Conservation (phyloP, 2,113 vertebrate genomes). For the Meriones unguiculatus region DNA sequence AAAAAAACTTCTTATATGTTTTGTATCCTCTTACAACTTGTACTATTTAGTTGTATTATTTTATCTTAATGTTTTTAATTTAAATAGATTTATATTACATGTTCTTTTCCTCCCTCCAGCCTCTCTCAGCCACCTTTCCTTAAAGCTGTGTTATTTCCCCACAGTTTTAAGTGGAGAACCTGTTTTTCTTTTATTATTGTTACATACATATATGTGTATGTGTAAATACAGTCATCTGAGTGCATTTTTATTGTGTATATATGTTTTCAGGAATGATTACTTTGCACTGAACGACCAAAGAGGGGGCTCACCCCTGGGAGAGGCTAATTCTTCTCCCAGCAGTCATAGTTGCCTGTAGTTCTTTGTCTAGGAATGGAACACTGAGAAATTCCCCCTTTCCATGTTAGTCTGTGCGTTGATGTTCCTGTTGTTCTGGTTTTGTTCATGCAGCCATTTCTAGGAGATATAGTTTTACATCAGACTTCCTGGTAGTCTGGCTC, state of each 20-base stretch:
- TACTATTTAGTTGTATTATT: background rate
- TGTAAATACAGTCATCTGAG: background rate
- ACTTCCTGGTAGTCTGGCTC: too few relatives aligned
- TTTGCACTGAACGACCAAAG: too few relatives aligned
- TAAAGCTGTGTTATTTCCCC: background rate
- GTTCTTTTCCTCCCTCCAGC: background rate
- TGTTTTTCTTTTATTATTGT: background rate
- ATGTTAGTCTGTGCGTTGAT: too few relatives aligned
- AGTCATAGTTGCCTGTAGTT: too few relatives aligned
- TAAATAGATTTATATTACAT: background rate
- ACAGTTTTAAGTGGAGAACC: background rate
- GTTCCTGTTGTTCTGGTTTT: too few relatives aligned
- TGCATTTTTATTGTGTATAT: background rate
- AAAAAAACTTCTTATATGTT: background rate
- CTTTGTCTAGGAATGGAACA: too few relatives aligned
- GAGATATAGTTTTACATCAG: too few relatives aligned
- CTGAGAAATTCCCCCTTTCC: too few relatives aligned
- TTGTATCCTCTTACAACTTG: background rate
- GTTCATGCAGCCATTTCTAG: too few relatives aligned
- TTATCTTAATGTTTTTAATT: background rate
- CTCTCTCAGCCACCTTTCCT: background rate
- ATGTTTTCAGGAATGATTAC: too few relatives aligned
- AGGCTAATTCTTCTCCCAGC: too few relatives aligned
- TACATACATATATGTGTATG: background rate
- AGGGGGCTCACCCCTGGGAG: too few relatives aligned